Base-by-base conservation (phyloP, 2,113 vertebrate genomes). In the Gopherus evgoodei region DNA sequence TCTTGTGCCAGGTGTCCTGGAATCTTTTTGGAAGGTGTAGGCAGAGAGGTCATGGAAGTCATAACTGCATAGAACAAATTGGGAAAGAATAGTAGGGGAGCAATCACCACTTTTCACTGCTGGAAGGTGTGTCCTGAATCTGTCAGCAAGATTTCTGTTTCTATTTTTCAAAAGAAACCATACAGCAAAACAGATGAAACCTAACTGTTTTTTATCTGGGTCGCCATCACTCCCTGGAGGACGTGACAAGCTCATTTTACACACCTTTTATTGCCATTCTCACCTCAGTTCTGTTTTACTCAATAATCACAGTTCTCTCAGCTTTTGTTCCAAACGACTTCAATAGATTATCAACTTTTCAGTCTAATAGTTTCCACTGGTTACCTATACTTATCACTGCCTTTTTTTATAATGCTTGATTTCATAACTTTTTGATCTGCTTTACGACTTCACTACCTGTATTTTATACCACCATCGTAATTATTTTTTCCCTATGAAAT, bases 91-190 rank as follows among this genome's bases (percentile, higher is more conserved):
- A 96, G 88, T 89, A 86, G 96, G 13, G 92, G 90, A 91, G 91
- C 93, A 95, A 44, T 96, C 91, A 94, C 93, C 96, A 94, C 97
- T 98, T 97, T 75, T 56, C 96, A 95, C 86, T 92, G 91, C 95
- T 93, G 91, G 54, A 3, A 97, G 96, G 96, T 97, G 97, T 96
- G 97, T 96, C 96, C 97, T 97, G 98, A 98, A 97, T 96, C 97
- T 98, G 98, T 98, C 98, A 98, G 95, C 97, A 95, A 53, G 90
- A 92, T 96, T 98, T 97, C 97, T 94, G 95, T 4, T 97, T 96
- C 90, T 94, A 86, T 94, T 93, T 97, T 96, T 90, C 53, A 83
- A 91, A 96, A 96, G 93, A 94, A 97, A 98, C 91, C 95, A 90
- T 97, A 96, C 84, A 86, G 93, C 96, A 93, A 95, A 97, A 82